Percentiles rank a stretch among this genome's conserved stretches.
Evolutionary conservation across 2,113 vertebrate genomes (phyloP).

Genomic region (Marcusenius ussheri): DNA sequence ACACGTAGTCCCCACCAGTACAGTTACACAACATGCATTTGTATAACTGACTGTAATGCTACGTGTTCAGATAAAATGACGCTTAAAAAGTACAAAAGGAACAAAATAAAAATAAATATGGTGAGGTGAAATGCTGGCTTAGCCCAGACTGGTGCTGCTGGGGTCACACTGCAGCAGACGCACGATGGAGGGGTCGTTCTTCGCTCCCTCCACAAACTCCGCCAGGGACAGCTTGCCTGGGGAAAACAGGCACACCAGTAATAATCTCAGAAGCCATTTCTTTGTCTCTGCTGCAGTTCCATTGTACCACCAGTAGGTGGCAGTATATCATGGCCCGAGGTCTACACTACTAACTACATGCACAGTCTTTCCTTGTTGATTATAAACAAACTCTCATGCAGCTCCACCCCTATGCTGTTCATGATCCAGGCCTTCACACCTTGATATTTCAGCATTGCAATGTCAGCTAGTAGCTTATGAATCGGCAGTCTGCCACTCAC

Average conservation of each 20-base stretch:
- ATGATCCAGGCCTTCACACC: background rate
- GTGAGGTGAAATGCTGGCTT: constrained; percentile 28
- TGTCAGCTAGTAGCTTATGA: background rate
- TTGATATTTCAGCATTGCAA: background rate
- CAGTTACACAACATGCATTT: background rate
- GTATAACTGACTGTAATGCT: background rate
- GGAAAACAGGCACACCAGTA: constrained; percentile 11
- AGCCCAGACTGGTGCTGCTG: constrained; percentile 73
- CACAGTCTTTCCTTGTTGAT: background rate
- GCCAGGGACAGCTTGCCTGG: constrained; percentile 94
- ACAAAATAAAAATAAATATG: constrained; percentile 25
- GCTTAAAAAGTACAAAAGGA: background rate
- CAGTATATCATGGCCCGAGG: background rate
- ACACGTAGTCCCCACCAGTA: background rate
- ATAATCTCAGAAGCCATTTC: background rate
- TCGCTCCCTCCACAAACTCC: constrained; percentile 95
- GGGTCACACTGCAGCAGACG: constrained; percentile 96
- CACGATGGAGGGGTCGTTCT: constrained; percentile 92
- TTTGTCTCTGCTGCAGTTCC: background rate
- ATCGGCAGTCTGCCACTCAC: constrained; percentile 51
- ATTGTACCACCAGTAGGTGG: background rate
- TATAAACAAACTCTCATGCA: background rate
- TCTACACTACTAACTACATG: background rate
- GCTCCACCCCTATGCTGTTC: background rate
- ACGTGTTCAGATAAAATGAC: background rate